phyloP scores from a whole-genome alignment of 2,888 invertebrate genomes.

The Malthinus flaveolus region DNA sequence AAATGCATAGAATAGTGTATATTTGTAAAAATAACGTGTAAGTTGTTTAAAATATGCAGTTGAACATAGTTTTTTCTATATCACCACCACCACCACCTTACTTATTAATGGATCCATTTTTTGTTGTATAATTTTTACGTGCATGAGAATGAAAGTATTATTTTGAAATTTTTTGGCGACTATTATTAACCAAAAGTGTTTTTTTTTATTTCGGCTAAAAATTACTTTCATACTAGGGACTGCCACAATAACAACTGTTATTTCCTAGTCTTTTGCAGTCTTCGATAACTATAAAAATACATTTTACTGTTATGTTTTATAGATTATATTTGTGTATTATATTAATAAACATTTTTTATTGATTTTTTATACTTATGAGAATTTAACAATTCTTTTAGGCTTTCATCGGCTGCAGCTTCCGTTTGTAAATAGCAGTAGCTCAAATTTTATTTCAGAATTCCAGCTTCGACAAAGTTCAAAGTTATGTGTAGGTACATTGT shows the following conservation, averaged over 20 bases:
- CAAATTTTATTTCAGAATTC: no score
- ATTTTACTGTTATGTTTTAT: constrained; percentile 48
- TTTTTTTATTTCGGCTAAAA: neutral
- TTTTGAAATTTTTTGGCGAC: neutral
- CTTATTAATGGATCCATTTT: neutral
- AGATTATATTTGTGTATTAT: constrained; percentile 41
- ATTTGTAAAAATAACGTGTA: constrained; percentile 9
- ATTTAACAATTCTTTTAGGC: no score
- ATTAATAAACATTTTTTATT: constrained; percentile 35
- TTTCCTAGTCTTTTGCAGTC: constrained; percentile 51
- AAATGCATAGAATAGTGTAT: constrained; percentile 20
- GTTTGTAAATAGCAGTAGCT: no score
- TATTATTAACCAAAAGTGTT: neutral
- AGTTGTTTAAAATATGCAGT: neutral
- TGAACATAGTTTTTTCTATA: neutral
- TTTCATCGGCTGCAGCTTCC: no score
- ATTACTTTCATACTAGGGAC: constrained; percentile 7
- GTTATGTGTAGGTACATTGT: no score
- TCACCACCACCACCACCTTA: neutral
- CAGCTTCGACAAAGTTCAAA: no score
- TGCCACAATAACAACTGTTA: constrained; percentile 22
- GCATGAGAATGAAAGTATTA: neutral
- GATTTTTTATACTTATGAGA: no score
- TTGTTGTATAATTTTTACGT: neutral
- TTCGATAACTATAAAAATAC: constrained; percentile 42